Conservation (phyloP, 2,797 vertebrate species). For the Dryobates pubescens region DNA sequence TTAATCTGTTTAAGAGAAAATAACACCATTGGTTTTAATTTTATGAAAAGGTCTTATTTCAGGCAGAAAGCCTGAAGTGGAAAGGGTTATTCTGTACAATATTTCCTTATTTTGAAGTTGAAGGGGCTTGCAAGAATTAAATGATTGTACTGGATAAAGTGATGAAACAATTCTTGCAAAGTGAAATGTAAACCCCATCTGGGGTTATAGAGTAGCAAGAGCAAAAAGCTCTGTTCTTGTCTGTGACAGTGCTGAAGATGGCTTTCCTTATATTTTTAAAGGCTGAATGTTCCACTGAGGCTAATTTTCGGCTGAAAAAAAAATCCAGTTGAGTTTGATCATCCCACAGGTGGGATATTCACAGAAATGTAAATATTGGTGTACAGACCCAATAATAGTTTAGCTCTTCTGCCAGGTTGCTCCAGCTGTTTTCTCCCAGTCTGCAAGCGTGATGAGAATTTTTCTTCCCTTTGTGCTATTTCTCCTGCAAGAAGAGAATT, state of each 20-base stretch:
- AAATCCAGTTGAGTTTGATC: too few relatives aligned
- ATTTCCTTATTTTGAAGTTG: background rate
- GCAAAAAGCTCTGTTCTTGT: background rate
- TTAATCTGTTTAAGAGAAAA: background rate
- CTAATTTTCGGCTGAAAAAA: too few relatives aligned
- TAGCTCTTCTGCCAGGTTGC: too few relatives aligned
- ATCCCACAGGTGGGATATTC: too few relatives aligned
- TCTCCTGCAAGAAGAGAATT: too few relatives aligned
- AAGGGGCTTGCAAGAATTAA: background rate
- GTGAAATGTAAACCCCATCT: background rate
- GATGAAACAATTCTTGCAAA: constrained; percentile 22
- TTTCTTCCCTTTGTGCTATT: too few relatives aligned
- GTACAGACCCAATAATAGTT: too few relatives aligned
- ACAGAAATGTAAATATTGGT: too few relatives aligned
- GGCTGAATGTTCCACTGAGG: background rate
- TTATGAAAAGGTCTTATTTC: background rate
- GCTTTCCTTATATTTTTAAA: background rate
- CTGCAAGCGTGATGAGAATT: too few relatives aligned
- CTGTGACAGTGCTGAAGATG: background rate
- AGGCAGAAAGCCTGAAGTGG: background rate
- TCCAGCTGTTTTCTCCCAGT: too few relatives aligned
- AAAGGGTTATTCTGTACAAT: background rate
- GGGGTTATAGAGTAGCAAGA: background rate
- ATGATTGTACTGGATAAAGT: background rate
- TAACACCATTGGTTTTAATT: background rate